Base-by-base conservation (phyloP, 2,797 vertebrate species). In the Kryptopterus vitreolus region DNA sequence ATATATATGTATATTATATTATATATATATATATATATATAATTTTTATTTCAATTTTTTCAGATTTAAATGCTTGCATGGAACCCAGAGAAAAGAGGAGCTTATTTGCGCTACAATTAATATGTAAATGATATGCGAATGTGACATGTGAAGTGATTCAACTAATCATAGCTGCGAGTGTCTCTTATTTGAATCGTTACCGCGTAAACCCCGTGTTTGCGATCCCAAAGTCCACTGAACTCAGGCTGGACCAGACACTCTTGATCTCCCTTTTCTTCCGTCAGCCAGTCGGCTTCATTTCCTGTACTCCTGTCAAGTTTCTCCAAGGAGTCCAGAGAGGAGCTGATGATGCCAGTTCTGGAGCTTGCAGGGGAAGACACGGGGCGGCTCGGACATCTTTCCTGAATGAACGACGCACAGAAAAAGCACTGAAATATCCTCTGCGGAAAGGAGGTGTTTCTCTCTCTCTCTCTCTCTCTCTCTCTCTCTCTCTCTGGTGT, bases 191-290 rank as follows among this genome's bases (percentile, higher is more conserved):
- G 10, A 3, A 38, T 38, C 13, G 12, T 66, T 84, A 84, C 85
- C 93, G 90, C 83, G 74, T 65, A 57, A 0, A 80, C 87, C 83
- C 88, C 89, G 65, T 65, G 81, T 11, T 91, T 87, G 11, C 87
- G 88, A 53, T 87, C 85, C 96, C 95, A 96, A 22, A 97, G 93
- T 26, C 96, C 96, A 0, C 87, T 87, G 86, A 98, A 95, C 86
- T 97, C 96, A 0, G 96, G 96, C 85, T 94, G 88, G 7, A 88
- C 87, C 31, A 97, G 86, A 6, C 77, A 91, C 77, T 93, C 85
- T 0, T 88, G 80, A 22, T 74, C 72, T 53, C 59, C 66, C 63
- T 82, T 80, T 46, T 76, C 52, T 66, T 84, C 74, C 78, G 82
- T 4, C 61, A 61, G 33, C 16, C 9, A 18, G 26, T 35, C 38